A percentile compares a stretch with the other conserved stretches of the same genome.
Conservation (phyloP, 2,888 invertebrate genomes). For the Andrena praecox region DNA sequence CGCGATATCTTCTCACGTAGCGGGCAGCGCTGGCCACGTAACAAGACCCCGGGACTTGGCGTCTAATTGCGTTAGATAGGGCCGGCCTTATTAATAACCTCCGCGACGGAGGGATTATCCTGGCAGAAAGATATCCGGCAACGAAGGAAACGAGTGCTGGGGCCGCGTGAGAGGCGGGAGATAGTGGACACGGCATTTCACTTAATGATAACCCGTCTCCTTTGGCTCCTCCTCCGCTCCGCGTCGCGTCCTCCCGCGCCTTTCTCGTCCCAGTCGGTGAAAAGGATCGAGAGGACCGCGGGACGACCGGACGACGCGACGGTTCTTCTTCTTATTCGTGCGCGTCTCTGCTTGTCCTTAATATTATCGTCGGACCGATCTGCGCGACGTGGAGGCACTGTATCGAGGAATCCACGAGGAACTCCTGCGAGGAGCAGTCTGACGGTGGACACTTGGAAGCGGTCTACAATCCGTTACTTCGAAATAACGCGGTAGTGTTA, state of each 20-base stretch:
- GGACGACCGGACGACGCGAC: constrained; percentile 58
- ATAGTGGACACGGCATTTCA: constrained; percentile 85
- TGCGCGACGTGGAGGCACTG: constrained; percentile 75
- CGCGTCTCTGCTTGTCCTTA: constrained; percentile 64
- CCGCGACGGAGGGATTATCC: constrained; percentile 76
- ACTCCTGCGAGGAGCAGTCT: too few relatives aligned
- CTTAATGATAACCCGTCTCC: constrained; percentile 84
- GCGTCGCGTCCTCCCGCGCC: constrained; percentile 18
- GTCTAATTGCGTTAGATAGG: constrained; percentile 85
- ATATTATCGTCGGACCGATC: constrained; percentile 80
- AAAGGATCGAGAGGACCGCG: constrained; percentile 58
- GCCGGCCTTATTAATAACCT: constrained; percentile 84
- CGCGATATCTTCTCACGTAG: constrained; percentile 74
- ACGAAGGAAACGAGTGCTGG: constrained; percentile 73
- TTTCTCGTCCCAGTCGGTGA: constrained; percentile 22
- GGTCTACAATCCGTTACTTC: neutral
- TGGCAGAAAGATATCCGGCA: constrained; percentile 70
- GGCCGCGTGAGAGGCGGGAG: constrained; percentile 76
- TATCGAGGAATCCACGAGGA: constrained; percentile 40
- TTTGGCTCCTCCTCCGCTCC: constrained; percentile 39
- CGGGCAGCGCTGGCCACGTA: constrained; percentile 58
- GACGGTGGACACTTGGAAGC: neutral
- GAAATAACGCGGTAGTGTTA: neutral
- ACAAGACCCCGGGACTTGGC: constrained; percentile 70
- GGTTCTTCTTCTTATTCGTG: constrained; percentile 62